Base-by-base conservation (phyloP, 2,888 invertebrate genomes). In the Sussaba pulchella region DNA sequence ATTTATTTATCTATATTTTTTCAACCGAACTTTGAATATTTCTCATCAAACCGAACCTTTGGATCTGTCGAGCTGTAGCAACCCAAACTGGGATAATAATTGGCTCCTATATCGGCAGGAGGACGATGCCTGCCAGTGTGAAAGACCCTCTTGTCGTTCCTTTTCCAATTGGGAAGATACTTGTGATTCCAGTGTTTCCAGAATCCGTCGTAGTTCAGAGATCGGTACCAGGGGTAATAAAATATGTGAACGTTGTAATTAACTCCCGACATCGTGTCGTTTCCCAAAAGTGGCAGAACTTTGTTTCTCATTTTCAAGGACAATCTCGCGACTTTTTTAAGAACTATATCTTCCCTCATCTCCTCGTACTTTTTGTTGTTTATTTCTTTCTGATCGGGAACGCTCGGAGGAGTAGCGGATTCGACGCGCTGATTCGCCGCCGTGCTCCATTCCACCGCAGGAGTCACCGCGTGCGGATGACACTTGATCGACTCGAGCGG, bases 91-190 rank as follows among this genome's bases (percentile, higher is more conserved):
- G 94, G 94, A 85, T 94, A 94, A 85, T 92, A 94, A 85, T 93
- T 93, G 1, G 94, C 90, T 1, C 93, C 94, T 67, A 94, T 93
- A 85, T 94, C 94, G 67, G 92, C 92, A 1, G 94, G 94, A 0
- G 94, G 94, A 39, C 87, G 84, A 85, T 94, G 94, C 12, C 84
- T 87, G 17, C 93, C 93, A 6, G 90, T 91, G 0, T 93, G 93
- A 89, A 93, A 94, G 12, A 92, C 89, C 75, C 90, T 88, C 9
- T 89, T 92, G 67, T 92, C 92, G 41, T 91, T 91, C 82, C 88
- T 92, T 76, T 89, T 92, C 91, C 91, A 91, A 70, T 90, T 91
- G 0, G 91, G 90, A 24, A 91, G 83, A 73, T 90, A 90, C 12
- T 89, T 85, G 59, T 91, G 91, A 76, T 91, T 90, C 91, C 91